Evolutionary conservation across 2,888 invertebrate species (phyloP), one percentile per base, ranked within the genome.

Genomic region (Rhagophthalmus giganteus): DNA sequence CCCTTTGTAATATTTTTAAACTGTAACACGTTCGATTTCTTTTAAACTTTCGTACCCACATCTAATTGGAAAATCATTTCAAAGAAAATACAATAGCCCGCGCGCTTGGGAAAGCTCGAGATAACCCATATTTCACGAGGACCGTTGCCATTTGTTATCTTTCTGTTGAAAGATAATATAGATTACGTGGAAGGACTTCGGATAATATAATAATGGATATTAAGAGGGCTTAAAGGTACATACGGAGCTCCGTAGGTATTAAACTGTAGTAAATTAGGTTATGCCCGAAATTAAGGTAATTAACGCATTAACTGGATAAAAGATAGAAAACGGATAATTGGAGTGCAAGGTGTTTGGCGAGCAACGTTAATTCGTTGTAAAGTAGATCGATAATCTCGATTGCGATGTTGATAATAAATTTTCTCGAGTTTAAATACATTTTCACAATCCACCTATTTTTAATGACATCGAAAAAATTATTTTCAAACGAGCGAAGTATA

Each of bases 101-200:
- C 41, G 25, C 25, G 42, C 27, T 38, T 44, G 20, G 44, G 14
- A 54, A 41, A 46, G 42, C 56, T 44, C 46, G 55, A 53, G 41
- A 58, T 57, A 47, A 50, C 48, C 53, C 37, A 63, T 63, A 63
- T 60, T 60, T 64, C 63, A 64, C 54, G 42, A 47, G 54, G 57
- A 62, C 59, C 61, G 55, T 47, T 58, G 59, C 57, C 61, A 62
- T 64, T 64, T 63, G 62, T 64, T 63, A 64, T 61, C 59, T 49
- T 47, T 52, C 60, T 59, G 63, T 60, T 64, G 64, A 64, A 64
- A 64, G 63, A 64, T 64, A 63, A 63, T 64, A 64, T 61, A 64
- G 64, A 64, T 64, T 63, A 63, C 64, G 64, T 64, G 64, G 59
- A 52, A 52, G 55, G 63, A 61, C 58, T 64, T 45, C 42, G 55